Percentiles rank a stretch among this genome's conserved stretches.
These are phyloP conservation scores for Gambusia affinis DNA, from an alignment of 2,113 vertebrate species.

Conservation along the genomic window DNA sequence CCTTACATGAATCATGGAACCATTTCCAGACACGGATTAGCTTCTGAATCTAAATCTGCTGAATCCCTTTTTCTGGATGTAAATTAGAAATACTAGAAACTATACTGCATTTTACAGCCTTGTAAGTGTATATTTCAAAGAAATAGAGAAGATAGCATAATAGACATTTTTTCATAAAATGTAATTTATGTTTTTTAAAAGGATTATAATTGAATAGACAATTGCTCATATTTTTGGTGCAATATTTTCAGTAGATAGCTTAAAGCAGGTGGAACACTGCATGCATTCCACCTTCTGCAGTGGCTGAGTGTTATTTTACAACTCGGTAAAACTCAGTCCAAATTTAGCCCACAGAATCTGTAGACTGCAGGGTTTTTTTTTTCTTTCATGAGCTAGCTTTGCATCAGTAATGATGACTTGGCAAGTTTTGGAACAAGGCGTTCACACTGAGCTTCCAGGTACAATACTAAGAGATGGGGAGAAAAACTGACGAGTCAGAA, in stretches of 20 bases:
- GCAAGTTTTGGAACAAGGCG: constrained; percentile 19
- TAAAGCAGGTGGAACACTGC: neutral
- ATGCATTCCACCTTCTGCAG: constrained; percentile 11
- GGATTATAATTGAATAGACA: no score
- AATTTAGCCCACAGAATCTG: constrained; percentile 20
- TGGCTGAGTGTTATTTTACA: neutral
- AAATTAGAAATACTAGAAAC: no score
- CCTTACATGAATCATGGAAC: no score
- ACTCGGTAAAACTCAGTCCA: neutral
- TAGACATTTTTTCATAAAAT: no score
- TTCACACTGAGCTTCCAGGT: neutral
- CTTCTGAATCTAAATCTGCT: no score
- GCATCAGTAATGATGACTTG: constrained; percentile 42
- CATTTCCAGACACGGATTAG: no score
- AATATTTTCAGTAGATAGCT: neutral
- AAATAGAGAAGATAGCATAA: no score
- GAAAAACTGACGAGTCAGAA: constrained; percentile 1
- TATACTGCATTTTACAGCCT: no score
- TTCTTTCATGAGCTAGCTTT: constrained; percentile 22
- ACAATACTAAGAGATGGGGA: constrained; percentile 31
- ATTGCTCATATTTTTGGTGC: no score
- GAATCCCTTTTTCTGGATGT: no score
- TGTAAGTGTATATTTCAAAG: no score
- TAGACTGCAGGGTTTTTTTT: constrained; percentile 14
- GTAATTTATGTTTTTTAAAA: no score